Percentiles rank a stretch among this genome's conserved stretches.
phyloP scores from a whole-genome alignment of 2,797 vertebrate genomes.

The Platalea minor region DNA sequence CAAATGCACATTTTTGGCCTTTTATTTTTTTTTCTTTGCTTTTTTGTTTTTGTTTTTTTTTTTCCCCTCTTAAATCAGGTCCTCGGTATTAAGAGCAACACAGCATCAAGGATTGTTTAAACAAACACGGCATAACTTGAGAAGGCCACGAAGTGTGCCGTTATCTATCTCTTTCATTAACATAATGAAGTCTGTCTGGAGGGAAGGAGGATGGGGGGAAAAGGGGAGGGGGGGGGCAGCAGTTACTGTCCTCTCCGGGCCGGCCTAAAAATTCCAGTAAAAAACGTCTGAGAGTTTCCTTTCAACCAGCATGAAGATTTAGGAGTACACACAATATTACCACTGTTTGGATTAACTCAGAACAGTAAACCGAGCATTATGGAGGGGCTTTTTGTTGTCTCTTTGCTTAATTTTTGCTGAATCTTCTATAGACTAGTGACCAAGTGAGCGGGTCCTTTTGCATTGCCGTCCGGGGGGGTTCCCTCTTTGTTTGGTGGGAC shows the following conservation, averaged over 20 bases:
- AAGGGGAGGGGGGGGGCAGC: conserved; percentile 36
- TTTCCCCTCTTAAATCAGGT: conserved; percentile 56
- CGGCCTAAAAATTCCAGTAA: conserved; percentile 78
- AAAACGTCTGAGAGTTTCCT: conserved; percentile 72
- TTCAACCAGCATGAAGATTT: conserved; percentile 77
- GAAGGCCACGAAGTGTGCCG: conserved; percentile 77
- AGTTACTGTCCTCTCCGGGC: conserved; percentile 71
- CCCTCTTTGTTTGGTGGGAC: conserved; percentile 91
- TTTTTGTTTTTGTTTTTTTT: neutral
- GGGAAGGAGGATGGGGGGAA: conserved; percentile 10
- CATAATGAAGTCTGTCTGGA: conserved; percentile 79
- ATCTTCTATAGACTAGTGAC: conserved; percentile 97
- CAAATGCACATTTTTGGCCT: conserved; percentile 71
- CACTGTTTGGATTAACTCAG: conserved; percentile 83
- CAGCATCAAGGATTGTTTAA: conserved; percentile 73
- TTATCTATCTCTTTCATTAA: conserved; percentile 77
- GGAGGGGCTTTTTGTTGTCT: conserved; percentile 45
- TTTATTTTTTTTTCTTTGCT: neutral
- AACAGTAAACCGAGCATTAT: conserved; percentile 73
- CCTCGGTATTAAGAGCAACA: conserved; percentile 70
- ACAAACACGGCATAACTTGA: conserved; percentile 75
- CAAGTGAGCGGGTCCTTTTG: conserved; percentile 90
- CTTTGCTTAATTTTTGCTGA: conserved; percentile 53
- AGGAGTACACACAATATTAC: conserved; percentile 85
- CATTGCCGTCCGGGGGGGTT: conserved; percentile 81